Percentiles rank a stretch among this genome's conserved stretches.
Evolutionary conservation across 2,113 vertebrate species (phyloP).

Genomic region (Paradoxurus hermaphroditus): DNA sequence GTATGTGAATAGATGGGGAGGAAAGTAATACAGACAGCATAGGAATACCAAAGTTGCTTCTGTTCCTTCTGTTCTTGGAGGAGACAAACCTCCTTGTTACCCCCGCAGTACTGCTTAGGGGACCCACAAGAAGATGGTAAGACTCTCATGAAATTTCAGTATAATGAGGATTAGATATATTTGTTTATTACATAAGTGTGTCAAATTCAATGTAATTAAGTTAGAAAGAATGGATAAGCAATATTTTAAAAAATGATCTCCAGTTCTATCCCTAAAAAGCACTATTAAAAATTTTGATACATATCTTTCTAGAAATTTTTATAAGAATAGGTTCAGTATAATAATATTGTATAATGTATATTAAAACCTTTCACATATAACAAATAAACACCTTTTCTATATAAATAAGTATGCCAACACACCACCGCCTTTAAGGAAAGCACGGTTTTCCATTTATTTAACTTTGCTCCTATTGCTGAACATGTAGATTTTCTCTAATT

Average conservation of each 20-base stretch:
- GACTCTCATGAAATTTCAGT: not conserved
- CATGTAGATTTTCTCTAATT: not conserved
- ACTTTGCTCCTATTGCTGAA: not conserved
- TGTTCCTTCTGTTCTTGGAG: conserved; percentile 55
- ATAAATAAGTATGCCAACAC: not conserved
- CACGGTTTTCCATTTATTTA: not conserved
- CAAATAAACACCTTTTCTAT: not conserved
- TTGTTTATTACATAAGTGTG: not conserved
- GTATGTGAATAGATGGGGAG: conserved; percentile 39
- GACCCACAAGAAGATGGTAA: conserved; percentile 39
- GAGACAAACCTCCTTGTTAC: conserved; percentile 30
- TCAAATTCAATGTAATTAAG: not conserved
- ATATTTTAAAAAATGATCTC: not conserved
- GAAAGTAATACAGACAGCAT: conserved; percentile 23
- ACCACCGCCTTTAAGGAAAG: not conserved
- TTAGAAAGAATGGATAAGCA: not conserved
- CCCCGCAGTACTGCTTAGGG: conserved; percentile 30
- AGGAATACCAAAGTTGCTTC: conserved; percentile 32
- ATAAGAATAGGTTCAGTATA: not conserved
- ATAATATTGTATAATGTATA: not conserved
- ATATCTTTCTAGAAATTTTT: not conserved
- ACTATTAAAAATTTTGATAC: not conserved
- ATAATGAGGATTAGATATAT: not conserved
- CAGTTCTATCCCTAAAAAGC: not conserved
- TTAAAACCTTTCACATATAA: not conserved